Base-by-base conservation (phyloP, 2,888 invertebrate genomes). In the Lysandra bellargus region DNA sequence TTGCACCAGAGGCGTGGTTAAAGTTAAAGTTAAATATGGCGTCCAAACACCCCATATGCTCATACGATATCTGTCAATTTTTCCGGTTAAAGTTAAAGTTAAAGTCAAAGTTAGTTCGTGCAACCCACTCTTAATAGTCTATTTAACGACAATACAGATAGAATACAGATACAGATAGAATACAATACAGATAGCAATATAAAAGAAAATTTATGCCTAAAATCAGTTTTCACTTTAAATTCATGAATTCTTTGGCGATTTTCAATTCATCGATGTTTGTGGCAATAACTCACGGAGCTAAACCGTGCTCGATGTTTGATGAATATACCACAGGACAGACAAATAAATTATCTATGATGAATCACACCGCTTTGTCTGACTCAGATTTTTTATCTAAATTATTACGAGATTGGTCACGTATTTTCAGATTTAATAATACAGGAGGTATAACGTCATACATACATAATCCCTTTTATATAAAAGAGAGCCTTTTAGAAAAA, bases 321-420 rank as follows among this genome's bases (percentile, higher is more conserved):
- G 77, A 60, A 78, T 78, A 78, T 78, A 33, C 77, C 77, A 40
- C 77, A 78, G 57, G 33, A 78, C 77, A 78, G 37, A 12, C 49
- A 44, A 49, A 75, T 75, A 53, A 75, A 75, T 53, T 75, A 75
- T 75, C 49, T 75, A 44, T 49, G 49, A 75, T 49, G 23, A 23
- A 75, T 30, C 49, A 49, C 75, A 75, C 33, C 23, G 14, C 44
- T 75, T 44, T 75, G 49, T 75, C 30, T 75, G 75, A 75, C 17
- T 75, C 44, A 30, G 53, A 1, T 53, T 75, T 49, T 49, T 23
- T 17, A 7, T 6, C 23, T 61, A 23, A 23, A 61, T 61, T 23
- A 60, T 57, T 57, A 57, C 40, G 4, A 44, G 40, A 44, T 44
- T 44, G 40, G 40, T 44, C 44, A 44, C 44, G 7, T 44, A 44